Base-by-base conservation (phyloP, 2,888 invertebrate genomes). In the Cephonodes hylas region DNA sequence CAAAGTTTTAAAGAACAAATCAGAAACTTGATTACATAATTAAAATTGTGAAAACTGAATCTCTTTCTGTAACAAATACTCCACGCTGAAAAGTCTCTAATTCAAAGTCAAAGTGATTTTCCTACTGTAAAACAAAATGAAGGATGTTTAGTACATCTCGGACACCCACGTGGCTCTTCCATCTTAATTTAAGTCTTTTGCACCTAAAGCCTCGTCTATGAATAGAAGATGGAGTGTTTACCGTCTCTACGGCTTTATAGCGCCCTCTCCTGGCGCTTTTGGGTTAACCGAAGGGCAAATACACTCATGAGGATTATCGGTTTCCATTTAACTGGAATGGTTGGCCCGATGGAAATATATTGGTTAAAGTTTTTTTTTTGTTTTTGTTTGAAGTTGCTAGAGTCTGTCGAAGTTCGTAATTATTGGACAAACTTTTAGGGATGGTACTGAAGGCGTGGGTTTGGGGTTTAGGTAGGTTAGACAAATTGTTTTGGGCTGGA, bases 201-300 rank as follows among this genome's bases (percentile, higher is more conserved):
- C 64, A 20, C 44, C 44, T 6, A 5, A 27, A 20, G 60, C n/a
- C 58, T 59, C 56, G 58, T 60, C 63, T 65, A 67, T 72, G 67
- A 72, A 70, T 68, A 62, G 66, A 65, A 66, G 67, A 72, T 70
- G 66, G 66, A 72, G 76, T 75, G 75, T 75, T 71, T 75, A 70
- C 71, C 58, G 63, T 57, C 27, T 23, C 7, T 31, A 31, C 58
- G 53, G 15, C 23, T n/a, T n/a, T n/a, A n/a, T n/a, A n/a, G 59
- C 62, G 25, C 31, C 63, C 64, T 63, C 57, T 44, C 20, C 44
- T 23, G 60, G 42, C 34, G 44, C 57, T 45, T 57, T 20, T 53
- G 25, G 53, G 31, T 53, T 53, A 53, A 53, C 53, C 53, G 18
- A 31, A 53, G 53, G 18, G 53, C 53, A 53, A 44, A 45, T 31